These are phyloP conservation scores for Onychomys torridus DNA, from an alignment of 2,797 vertebrate species.

Conservation along the genomic window DNA sequence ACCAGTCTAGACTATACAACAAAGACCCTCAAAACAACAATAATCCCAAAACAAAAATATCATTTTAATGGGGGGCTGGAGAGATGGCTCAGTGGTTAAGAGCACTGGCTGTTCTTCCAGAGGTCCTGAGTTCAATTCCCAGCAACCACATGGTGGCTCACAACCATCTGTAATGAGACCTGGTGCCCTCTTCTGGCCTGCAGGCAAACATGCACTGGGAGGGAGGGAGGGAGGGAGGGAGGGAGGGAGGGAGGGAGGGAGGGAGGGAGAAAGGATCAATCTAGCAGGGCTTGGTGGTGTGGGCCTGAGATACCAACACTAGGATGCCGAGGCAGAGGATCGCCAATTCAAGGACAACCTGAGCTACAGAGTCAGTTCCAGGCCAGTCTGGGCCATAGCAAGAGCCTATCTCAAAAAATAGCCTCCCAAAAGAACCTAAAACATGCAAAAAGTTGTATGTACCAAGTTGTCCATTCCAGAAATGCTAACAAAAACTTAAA, in stretches of 20 bases:
- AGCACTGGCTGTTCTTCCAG: too few species aligned
- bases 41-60: not conserved
- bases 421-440: conserved; percentile 13
- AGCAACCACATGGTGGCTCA: too few species aligned
- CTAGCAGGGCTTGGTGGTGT: not conserved
- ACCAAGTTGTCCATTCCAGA: not conserved
- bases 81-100: too few species aligned
- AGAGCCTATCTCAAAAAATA: not conserved
- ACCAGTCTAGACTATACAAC: not conserved
- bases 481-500: conserved; percentile 8
- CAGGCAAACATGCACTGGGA: too few species aligned
- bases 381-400: not conserved
- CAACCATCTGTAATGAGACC: too few species aligned
- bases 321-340: not conserved
- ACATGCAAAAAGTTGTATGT: conserved; percentile 20
- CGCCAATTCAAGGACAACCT: not conserved
- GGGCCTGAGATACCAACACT: not conserved
- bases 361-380: not conserved
- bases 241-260: too few species aligned
- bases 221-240: fast-evolving
- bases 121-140: too few species aligned
- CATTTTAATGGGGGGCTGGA: not conserved
- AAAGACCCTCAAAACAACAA: not conserved
- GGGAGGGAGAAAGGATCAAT: not conserved
- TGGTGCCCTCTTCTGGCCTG: too few species aligned